Conservation (phyloP, 2,113 vertebrate genomes). For the Charina bottae region DNA sequence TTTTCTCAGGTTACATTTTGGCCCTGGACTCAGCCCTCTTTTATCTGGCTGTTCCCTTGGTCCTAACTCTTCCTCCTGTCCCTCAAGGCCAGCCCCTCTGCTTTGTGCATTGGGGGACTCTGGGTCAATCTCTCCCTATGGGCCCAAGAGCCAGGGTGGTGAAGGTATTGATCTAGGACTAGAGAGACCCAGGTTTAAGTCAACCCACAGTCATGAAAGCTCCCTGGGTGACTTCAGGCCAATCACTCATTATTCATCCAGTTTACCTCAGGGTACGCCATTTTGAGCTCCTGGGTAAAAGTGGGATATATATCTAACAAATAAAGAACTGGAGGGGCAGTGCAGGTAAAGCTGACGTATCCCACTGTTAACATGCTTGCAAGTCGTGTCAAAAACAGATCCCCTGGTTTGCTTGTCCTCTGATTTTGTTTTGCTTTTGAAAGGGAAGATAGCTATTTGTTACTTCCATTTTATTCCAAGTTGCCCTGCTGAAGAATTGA, state of each 20-base stretch:
- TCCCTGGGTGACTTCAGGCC: background rate
- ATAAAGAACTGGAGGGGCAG: background rate
- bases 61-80: background rate
- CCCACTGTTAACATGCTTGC: background rate
- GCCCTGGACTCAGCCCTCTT: background rate
- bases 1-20: background rate
- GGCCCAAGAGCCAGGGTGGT: background rate
- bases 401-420: background rate
- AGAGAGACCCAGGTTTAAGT: background rate
- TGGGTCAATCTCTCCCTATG: background rate
- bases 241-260: background rate
- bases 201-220: background rate
- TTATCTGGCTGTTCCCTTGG: background rate
- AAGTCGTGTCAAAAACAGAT: constrained; percentile 20
- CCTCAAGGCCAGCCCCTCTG: background rate
- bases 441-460: fast-evolving
- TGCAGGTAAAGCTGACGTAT: background rate
- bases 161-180: background rate
- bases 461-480: constrained; percentile 25
- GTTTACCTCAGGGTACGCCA: background rate
- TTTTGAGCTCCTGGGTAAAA: background rate
- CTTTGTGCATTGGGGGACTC: background rate
- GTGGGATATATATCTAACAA: background rate
- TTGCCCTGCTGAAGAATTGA: constrained; percentile 16
- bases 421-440: background rate